A percentile compares a stretch with the other conserved stretches of the same genome.
Evolutionary conservation across 2,888 invertebrate genomes (phyloP).

Genomic region (Eupithecia tripunctaria): DNA sequence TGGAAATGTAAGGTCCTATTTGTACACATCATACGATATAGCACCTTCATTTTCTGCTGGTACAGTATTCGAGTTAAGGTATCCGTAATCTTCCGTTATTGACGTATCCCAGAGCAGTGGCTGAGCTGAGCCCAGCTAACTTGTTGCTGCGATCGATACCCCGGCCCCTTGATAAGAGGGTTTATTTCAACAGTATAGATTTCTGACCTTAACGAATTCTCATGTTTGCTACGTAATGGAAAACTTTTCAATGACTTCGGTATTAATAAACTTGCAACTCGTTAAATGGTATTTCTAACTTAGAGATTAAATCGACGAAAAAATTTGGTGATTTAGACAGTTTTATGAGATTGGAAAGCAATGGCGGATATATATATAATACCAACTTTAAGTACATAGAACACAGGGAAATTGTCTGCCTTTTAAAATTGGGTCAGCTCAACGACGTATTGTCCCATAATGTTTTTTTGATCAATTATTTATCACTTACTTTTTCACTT

Average conservation of each 20-base stretch:
- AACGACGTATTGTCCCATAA: neutral
- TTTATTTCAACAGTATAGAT: constrained; percentile 58
- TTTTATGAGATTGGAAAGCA: neutral
- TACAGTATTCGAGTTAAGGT: neutral
- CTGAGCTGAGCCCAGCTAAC: constrained; percentile 50
- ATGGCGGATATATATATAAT: neutral
- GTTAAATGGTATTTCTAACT: neutral
- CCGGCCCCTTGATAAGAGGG: constrained; percentile 60
- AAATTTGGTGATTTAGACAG: neutral
- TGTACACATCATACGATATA: neutral
- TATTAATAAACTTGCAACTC: constrained; percentile 10
- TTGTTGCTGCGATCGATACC: constrained; percentile 71
- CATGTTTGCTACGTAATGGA: constrained; percentile 28
- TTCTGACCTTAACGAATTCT: constrained; percentile 46
- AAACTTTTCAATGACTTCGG: constrained; percentile 18
- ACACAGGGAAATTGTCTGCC: neutral
- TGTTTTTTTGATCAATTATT: no score
- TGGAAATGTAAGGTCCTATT: neutral
- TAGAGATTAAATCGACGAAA: neutral
- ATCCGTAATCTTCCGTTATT: constrained; percentile 30
- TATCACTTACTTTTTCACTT: no score
- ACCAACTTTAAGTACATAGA: neutral
- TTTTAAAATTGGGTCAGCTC: neutral
- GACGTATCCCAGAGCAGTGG: constrained; percentile 28
- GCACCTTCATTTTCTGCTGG: constrained; percentile 3